Conservation (phyloP, 2,888 invertebrate species). For the Amphipyra tragopoginis region DNA sequence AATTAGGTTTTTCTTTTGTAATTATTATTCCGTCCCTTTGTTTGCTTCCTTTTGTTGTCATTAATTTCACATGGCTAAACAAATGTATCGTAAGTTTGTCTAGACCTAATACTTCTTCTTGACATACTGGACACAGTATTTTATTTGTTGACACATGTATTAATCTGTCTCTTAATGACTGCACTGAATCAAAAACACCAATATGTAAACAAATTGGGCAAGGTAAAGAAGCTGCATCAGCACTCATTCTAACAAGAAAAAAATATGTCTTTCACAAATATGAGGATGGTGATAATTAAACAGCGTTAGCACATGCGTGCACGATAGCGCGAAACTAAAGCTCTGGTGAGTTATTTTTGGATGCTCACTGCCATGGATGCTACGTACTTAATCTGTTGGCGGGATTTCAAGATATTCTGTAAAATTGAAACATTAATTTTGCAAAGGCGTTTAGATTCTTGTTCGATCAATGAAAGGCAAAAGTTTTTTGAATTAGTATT, state of each 20-base stretch:
- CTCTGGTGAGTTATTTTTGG: conserved; percentile 82
- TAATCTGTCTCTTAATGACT: conserved; percentile 92
- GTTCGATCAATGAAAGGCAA: neutral
- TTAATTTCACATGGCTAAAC: conserved; percentile 92
- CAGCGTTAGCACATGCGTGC: conserved; percentile 61
- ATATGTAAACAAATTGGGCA: conserved; percentile 94
- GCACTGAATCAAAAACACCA: conserved; percentile 92
- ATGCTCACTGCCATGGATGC: conserved; percentile 58
- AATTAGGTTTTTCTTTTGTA: conserved; percentile 58
- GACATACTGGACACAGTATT: conserved; percentile 94
- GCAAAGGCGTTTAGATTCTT: conserved; percentile 1
- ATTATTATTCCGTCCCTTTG: conserved; percentile 58
- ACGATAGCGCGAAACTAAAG: conserved; percentile 77
- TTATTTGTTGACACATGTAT: conserved; percentile 94
- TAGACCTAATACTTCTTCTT: conserved; percentile 93
- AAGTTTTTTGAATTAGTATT: neutral
- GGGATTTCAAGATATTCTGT: conserved; percentile 79
- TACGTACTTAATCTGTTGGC: conserved; percentile 80
- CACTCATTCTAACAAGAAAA: conserved; percentile 75
- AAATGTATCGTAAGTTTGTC: conserved; percentile 96
- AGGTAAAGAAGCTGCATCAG: conserved; percentile 90
- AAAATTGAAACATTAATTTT: conserved; percentile 27
- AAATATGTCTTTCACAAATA: conserved; percentile 12
- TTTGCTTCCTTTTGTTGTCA: conserved; percentile 62
- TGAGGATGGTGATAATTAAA: conserved; percentile 25